Base-by-base conservation (phyloP, 2,888 invertebrate species). In the Tortrix viridana region DNA sequence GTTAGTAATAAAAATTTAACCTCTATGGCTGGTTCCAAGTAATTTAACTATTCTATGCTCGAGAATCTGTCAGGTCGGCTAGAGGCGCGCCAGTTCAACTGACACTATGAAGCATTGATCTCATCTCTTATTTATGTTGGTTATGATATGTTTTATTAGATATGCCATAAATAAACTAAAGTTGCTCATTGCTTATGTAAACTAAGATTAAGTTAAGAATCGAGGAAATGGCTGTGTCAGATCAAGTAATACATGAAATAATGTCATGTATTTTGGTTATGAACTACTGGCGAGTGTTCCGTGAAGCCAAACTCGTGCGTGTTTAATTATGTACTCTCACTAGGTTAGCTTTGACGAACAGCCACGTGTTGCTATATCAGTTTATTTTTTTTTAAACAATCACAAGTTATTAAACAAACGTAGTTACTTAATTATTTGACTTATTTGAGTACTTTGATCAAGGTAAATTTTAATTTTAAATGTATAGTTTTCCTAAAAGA, bases 61-160 rank as follows among this genome's bases (percentile, higher is more conserved):
- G 52, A 63, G 68, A 66, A 70, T 49, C 71, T 50, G 59, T 58
- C 59, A 62, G 67, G 69, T 65, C 66, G 66, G 60, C 68, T 68
- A 38, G 47, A 44, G 53, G 50, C 18, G 37, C 57, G 55, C 52
- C 55, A 47, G 56, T 54, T 43, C 38, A 59, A 56, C 56, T 49
- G 62, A 65, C 48, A 63, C 55, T 62, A 73, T 74, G 69, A 75
- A 82, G 77, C 84, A 84, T 85, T 89, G 89, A 89, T 89, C 89
- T 89, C 90, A 89, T 88, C 81, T 84, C 77, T 84, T 84, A 86
- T 88, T 87, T 86, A 88, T 86, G 75, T 82, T 78, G 83, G 81
- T 81, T 80, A 77, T 78, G 72, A 57, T 62, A 44, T 53, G 80
- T 80, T 83, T 32, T 82, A 84, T 82, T 85, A 82, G 80, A 81